A percentile compares a stretch with the other conserved stretches of the same genome.
phyloP scores from a whole-genome alignment of 2,797 vertebrate genomes.

The Forpus xanthops region DNA sequence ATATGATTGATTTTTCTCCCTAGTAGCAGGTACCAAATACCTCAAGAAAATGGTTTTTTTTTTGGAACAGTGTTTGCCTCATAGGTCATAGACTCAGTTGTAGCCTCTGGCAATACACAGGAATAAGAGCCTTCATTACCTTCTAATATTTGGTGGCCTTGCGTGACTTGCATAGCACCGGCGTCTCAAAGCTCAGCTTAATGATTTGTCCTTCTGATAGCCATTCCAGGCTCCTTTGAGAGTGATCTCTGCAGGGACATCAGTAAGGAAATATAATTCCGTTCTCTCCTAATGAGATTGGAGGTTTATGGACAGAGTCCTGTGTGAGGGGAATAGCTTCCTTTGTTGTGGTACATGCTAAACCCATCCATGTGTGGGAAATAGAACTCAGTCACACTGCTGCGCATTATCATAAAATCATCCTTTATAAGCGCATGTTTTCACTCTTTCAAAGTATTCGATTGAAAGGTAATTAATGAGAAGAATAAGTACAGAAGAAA shows the following conservation, averaged over 20 bases:
- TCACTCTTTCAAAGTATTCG: not conserved
- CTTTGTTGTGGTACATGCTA: not conserved
- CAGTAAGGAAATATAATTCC: not conserved
- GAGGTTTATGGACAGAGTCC: not conserved
- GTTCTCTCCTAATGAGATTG: not conserved
- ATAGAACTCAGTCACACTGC: not conserved
- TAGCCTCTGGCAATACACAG: not conserved
- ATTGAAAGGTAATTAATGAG: slow-evolving; percentile 58
- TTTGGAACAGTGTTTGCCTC: not conserved
- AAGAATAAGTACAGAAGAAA: slow-evolving; percentile 51
- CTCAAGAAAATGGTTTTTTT: not conserved
- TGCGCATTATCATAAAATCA: not conserved
- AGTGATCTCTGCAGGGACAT: not conserved
- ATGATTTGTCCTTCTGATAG: not conserved
- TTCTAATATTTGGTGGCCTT: not conserved
- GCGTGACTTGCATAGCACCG: not conserved
- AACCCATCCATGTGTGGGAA: not conserved
- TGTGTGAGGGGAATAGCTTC: not conserved
- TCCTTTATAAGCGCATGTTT: not conserved
- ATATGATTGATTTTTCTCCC: not conserved
- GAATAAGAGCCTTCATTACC: not conserved
- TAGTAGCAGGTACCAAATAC: not conserved
- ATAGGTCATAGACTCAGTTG: not conserved
- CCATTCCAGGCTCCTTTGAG: not conserved
- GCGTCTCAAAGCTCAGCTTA: not conserved